phyloP scores from a whole-genome alignment of 2,888 invertebrate genomes.

The Autographa gamma region DNA sequence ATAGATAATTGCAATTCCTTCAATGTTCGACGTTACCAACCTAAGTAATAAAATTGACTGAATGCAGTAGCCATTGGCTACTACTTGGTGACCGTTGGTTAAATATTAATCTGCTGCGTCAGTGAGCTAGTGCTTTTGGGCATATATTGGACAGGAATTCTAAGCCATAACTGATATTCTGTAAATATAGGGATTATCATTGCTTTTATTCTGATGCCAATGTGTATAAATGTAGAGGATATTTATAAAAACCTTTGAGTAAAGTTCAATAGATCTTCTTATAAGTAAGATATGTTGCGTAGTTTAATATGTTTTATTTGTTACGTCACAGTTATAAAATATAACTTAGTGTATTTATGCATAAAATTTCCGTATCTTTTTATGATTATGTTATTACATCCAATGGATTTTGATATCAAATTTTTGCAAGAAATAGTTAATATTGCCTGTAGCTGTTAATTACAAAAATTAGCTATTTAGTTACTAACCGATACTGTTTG shows the following conservation, averaged over 20 bases:
- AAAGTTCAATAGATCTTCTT: not conserved
- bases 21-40: too few species aligned
- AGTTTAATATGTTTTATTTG: not conserved
- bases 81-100: not conserved
- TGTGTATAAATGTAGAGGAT: not conserved
- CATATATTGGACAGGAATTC: slow-evolving; percentile 50
- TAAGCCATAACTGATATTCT: slow-evolving; percentile 39
- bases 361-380: not conserved
- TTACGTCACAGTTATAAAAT: too few species aligned
- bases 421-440: too few species aligned
- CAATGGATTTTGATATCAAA: too few species aligned
- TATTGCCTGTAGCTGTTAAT: too few species aligned
- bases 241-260: not conserved
- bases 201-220: slow-evolving; percentile 13
- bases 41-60: not conserved
- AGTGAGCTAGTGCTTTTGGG: slow-evolving; percentile 16
- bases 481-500: too few species aligned
- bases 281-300: not conserved
- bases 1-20: too few species aligned
- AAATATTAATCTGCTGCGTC: too few species aligned
- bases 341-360: not conserved
- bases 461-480: too few species aligned
- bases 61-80: not conserved
- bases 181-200: slow-evolving; percentile 28
- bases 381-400: too few species aligned